Evolutionary conservation across 2,113 vertebrate genomes (phyloP).

Genomic region (Trachemys scripta): DNA sequence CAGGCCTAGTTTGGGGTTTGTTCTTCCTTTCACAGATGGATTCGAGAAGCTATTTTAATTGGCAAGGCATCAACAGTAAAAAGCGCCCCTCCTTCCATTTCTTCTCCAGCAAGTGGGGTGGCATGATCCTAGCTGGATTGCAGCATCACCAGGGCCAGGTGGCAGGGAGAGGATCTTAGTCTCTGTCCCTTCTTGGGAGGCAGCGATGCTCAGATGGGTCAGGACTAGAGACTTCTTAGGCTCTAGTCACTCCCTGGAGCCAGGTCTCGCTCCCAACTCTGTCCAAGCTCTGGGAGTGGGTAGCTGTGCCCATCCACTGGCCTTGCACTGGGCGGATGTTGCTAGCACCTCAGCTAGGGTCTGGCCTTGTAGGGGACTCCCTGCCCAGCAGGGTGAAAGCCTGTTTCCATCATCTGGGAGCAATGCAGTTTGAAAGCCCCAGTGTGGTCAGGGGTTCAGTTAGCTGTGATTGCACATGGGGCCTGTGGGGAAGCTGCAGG

Average conservation of each 20-base stretch:
- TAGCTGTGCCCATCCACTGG: too few species aligned
- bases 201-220: too few species aligned
- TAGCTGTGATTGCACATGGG: neutral
- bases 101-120: too few species aligned
- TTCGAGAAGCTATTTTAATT: neutral
- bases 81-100: neutral
- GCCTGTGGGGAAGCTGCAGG: neutral
- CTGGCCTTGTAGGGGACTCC: neutral
- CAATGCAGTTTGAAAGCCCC: neutral
- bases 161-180: neutral
- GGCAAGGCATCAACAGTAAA: neutral
- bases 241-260: neutral
- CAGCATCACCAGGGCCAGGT: neutral
- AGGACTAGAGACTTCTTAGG: too few species aligned
- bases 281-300: neutral
- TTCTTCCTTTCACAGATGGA: neutral
- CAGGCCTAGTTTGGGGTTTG: neutral
- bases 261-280: neutral
- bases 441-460: neutral
- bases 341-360: neutral
- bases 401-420: neutral
- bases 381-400: neutral
- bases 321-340: neutral
- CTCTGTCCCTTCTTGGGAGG: neutral
- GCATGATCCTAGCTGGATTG: too few species aligned